Evolutionary conservation across 1,140 invertebrate genomes (phyloP).

Genomic region (Drosophila ohnishii): DNA sequence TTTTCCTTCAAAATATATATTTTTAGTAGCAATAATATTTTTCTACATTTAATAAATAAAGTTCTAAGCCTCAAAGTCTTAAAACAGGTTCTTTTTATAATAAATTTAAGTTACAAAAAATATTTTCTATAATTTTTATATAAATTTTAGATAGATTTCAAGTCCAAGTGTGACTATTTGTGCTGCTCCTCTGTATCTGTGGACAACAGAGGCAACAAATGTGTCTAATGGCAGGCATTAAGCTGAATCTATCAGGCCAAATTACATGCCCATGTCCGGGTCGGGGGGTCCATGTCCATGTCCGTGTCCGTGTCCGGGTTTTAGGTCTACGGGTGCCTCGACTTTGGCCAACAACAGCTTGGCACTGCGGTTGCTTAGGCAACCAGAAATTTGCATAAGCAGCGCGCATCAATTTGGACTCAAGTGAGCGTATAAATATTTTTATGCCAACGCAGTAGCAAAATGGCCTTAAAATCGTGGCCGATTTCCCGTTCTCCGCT

Average conservation of each 20-base stretch:
- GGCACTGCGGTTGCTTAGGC: conserved; percentile 66
- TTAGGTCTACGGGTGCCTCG: conserved; percentile 4
- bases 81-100: not conserved
- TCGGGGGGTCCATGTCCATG: conserved; percentile 33
- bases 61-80: not conserved
- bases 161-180: not conserved
- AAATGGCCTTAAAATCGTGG: conserved; percentile 49
- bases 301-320: not conserved
- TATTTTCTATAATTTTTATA: not conserved
- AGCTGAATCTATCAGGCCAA: conserved; percentile 70
- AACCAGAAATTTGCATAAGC: conserved; percentile 77
- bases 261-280: conserved; percentile 64
- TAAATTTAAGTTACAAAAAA: too few species aligned
- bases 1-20: too few species aligned
- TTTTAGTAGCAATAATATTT: too few species aligned
- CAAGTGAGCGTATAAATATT: conserved; percentile 76
- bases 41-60: not conserved
- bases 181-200: conserved; percentile 21
- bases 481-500: not conserved
- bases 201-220: conserved; percentile 61
- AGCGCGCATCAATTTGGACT: conserved; percentile 72
- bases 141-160: not conserved
- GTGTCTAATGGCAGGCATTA: conserved; percentile 74
- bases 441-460: conserved; percentile 70
- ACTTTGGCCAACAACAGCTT: conserved; percentile 45